These are phyloP conservation scores for Drosophila obscura DNA, from an alignment of 1,140 invertebrate species.

Conservation along the genomic window DNA sequence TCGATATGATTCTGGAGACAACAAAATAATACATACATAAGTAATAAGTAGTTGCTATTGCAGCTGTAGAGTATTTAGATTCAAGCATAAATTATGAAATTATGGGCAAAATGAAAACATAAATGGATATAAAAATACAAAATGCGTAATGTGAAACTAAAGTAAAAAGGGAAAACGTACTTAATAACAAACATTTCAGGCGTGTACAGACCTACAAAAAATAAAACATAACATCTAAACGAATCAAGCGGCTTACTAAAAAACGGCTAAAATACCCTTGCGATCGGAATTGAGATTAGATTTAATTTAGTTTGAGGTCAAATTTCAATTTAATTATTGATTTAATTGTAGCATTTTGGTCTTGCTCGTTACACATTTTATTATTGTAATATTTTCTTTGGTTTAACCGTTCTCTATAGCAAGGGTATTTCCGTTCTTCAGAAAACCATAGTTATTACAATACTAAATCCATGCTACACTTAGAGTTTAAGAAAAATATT, in stretches of 20 bases:
- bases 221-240: conserved; percentile 6
- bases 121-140: conserved; percentile 23
- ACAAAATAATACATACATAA: conserved; percentile 31
- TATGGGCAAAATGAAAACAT: conserved; percentile 30
- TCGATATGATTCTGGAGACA: conserved; percentile 13
- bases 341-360: too few relatives aligned
- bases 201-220: conserved; percentile 24
- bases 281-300: neutral
- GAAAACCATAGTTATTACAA: conserved; percentile 5
- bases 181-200: conserved; percentile 21
- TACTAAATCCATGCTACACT: conserved; percentile 62
- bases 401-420: neutral
- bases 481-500: conserved; percentile 42
- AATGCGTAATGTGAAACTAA: conserved; percentile 18
- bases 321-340: too few relatives aligned
- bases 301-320: neutral
- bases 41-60: conserved; percentile 9
- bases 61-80: conserved; percentile 25
- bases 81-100: conserved; percentile 38
- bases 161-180: conserved; percentile 10
- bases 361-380: too few relatives aligned
- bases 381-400: too few relatives aligned
- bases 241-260: neutral
- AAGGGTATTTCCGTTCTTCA: conserved; percentile 2
- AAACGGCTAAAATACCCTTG: neutral